Evolutionary conservation across 2,888 invertebrate species (phyloP).

Genomic region (Cordylochernes scorpioides): DNA sequence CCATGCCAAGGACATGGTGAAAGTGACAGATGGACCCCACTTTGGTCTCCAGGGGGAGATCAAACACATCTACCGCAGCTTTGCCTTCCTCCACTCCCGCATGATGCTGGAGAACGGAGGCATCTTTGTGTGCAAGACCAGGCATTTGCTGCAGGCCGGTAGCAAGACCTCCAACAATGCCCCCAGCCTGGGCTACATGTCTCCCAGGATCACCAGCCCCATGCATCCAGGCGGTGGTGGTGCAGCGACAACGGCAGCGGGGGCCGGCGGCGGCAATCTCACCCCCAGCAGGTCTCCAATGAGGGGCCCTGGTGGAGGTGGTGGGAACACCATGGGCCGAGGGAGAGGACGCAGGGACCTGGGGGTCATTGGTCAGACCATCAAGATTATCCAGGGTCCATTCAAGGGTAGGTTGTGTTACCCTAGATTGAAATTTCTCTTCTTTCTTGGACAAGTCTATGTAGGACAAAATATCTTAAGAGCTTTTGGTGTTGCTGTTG

Average conservation of each 20-base stretch:
- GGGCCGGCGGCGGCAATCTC: slow-evolving; percentile 40
- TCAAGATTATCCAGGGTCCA: slow-evolving; percentile 89
- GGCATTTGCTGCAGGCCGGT: slow-evolving; percentile 57
- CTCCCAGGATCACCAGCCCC: slow-evolving; percentile 69
- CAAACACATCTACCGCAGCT: slow-evolving; percentile 79
- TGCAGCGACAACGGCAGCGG: slow-evolving; percentile 18
- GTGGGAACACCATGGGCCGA: slow-evolving; percentile 34
- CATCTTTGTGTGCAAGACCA: slow-evolving; percentile 85
- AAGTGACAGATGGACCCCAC: slow-evolving; percentile 88
- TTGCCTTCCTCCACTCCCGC: slow-evolving; percentile 77
- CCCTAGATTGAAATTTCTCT: too few relatives aligned
- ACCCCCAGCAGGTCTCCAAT: too few relatives aligned
- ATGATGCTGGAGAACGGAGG: slow-evolving; percentile 94
- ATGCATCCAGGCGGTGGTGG: slow-evolving; percentile 39
- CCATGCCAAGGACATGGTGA: slow-evolving; percentile 78
- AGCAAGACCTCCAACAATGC: too few relatives aligned
- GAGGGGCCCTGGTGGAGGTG: slow-evolving; percentile 35
- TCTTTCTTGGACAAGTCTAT: too few relatives aligned
- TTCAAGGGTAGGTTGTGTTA: slow-evolving; percentile 50
- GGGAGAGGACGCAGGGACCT: slow-evolving; percentile 36
- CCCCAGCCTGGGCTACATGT: slow-evolving; percentile 47
- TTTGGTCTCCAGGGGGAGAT: slow-evolving; percentile 85
- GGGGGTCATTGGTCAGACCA: slow-evolving; percentile 80
- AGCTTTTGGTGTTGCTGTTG: too few relatives aligned
- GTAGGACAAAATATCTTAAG: too few relatives aligned